A percentile compares a stretch with the other conserved stretches of the same genome.
These are phyloP conservation scores for Crotalus helleri DNA, from an alignment of 2,113 vertebrate genomes.

Conservation along the genomic window DNA sequence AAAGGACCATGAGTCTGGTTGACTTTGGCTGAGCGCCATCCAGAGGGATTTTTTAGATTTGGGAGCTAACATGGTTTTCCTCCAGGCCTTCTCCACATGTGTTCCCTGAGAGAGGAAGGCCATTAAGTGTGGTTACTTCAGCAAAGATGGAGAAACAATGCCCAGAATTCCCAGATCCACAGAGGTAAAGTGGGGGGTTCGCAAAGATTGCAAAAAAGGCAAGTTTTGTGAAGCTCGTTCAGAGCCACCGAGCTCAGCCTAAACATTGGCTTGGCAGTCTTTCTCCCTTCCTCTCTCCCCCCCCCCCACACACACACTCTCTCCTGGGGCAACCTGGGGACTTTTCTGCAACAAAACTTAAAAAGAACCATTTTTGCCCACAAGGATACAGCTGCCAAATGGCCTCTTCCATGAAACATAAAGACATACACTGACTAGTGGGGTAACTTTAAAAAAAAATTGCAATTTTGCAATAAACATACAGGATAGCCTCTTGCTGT, in stretches of 20 bases:
- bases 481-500: neutral
- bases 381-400: neutral
- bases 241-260: constrained; percentile 14
- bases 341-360: constrained; percentile 1
- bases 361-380: neutral
- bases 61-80: constrained; percentile 39
- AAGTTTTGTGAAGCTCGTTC: neutral
- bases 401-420: constrained; percentile 34
- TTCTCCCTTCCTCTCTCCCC: neutral
- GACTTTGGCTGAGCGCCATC: constrained; percentile 24
- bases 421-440: constrained; percentile 5
- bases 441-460: neutral
- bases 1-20: neutral
- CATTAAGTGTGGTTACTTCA: neutral
- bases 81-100: constrained; percentile 48
- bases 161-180: neutral
- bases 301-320: neutral
- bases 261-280: neutral
- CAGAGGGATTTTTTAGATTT: constrained; percentile 31
- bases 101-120: constrained; percentile 43
- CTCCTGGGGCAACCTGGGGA: neutral
- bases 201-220: constrained; percentile 24
- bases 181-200: neutral
- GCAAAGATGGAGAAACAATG: neutral
- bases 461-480: neutral